Evolutionary conservation across 2,888 invertebrate species (phyloP).

Genomic region (Crossocerus cetratus): DNA sequence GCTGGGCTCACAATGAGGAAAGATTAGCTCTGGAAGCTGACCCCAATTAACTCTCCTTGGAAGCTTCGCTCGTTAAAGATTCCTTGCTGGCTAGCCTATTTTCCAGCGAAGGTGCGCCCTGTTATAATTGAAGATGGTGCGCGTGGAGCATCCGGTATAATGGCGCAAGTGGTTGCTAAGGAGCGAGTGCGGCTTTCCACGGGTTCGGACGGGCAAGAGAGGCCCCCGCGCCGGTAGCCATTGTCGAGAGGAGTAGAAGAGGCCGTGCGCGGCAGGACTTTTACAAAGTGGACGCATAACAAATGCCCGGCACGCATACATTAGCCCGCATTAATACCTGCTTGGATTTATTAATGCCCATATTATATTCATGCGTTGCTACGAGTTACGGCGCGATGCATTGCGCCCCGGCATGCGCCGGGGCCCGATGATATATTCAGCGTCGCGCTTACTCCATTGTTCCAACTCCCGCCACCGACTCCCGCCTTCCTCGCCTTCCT

Average conservation of each 20-base stretch:
- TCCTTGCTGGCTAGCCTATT: too few species aligned
- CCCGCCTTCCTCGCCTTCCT: slow-evolving; percentile 8
- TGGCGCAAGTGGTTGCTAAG: too few species aligned
- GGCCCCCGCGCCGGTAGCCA: slow-evolving; percentile 52
- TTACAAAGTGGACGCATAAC: slow-evolving; percentile 70
- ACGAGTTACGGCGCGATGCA: slow-evolving; percentile 45
- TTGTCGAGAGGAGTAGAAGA: slow-evolving; percentile 40
- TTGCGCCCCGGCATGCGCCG: slow-evolving; percentile 45
- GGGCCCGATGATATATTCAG: slow-evolving; percentile 70
- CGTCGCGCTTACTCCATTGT: slow-evolving; percentile 70
- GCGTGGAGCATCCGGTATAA: too few species aligned
- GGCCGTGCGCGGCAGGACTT: slow-evolving; percentile 53
- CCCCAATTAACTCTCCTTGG: not conserved
- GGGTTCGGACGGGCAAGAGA: slow-evolving; percentile 50
- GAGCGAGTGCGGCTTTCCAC: slow-evolving; percentile 35
- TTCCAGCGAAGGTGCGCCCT: too few species aligned
- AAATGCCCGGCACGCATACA: slow-evolving; percentile 72
- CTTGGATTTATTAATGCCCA: slow-evolving; percentile 75
- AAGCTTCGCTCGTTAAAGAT: too few species aligned
- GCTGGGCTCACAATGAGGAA: not conserved
- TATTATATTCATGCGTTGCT: slow-evolving; percentile 72
- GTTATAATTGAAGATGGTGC: too few species aligned
- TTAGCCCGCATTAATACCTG: slow-evolving; percentile 74
- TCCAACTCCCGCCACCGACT: slow-evolving; percentile 37
- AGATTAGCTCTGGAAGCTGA: not conserved